Conservation (phyloP, 2,113 vertebrate species). For the Poeciliopsis retropinna region DNA sequence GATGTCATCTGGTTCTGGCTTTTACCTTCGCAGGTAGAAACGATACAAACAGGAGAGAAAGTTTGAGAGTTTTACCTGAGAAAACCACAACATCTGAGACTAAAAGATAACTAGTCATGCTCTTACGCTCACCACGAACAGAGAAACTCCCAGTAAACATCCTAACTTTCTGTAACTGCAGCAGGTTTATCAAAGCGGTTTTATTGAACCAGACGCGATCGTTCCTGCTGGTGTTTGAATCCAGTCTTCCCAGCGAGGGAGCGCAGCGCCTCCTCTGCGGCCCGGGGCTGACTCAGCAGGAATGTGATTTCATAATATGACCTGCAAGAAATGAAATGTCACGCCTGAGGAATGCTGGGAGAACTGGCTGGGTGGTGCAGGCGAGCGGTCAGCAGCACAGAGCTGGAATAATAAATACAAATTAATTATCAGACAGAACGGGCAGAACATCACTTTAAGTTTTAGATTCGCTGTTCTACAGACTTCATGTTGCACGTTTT, state of each 20-base stretch:
- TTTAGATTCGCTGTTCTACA: background rate
- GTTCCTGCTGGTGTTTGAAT: constrained; percentile 16
- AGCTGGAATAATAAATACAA: background rate
- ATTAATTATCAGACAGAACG: background rate
- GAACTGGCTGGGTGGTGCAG: constrained; percentile 7
- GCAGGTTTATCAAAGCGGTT: too few species aligned
- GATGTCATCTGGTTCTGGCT: too few species aligned
- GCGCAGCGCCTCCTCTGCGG: constrained; percentile 37
- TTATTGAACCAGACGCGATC: background rate
- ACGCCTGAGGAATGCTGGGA: constrained; percentile 44
- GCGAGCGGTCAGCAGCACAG: background rate
- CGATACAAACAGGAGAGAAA: too few species aligned
- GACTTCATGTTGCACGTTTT: background rate
- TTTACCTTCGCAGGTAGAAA: too few species aligned
- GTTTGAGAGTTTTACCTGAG: background rate
- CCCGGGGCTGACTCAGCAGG: constrained; percentile 39
- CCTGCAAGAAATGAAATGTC: constrained; percentile 52
- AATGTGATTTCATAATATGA: constrained; percentile 54
- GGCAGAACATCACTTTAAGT: too few species aligned
- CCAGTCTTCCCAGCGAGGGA: constrained; percentile 14
- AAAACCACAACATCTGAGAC: background rate
- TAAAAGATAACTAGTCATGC: background rate
- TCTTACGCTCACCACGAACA: too few species aligned
- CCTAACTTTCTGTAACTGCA: background rate
- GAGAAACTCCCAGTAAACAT: background rate